Percentiles rank a stretch among this genome's conserved stretches.
Evolutionary conservation across 1,140 invertebrate species (phyloP).

Genomic region (Tribolium madens): DNA sequence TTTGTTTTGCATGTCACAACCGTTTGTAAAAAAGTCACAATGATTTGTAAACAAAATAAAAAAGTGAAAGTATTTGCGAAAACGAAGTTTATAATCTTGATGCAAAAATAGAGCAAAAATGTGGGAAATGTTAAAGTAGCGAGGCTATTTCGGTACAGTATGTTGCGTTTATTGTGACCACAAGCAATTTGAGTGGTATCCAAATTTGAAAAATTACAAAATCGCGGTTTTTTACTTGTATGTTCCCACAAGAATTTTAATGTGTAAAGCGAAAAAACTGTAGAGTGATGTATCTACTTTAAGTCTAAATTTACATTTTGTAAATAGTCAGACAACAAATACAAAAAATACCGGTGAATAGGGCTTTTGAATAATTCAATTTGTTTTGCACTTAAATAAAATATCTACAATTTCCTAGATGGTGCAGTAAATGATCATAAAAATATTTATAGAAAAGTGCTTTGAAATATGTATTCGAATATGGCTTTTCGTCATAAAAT

Average conservation of each 20-base stretch:
- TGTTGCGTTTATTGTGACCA: background rate
- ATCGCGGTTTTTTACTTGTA: background rate
- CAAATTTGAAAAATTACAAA: slow-evolving; percentile 19
- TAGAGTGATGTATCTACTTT: too few relatives aligned
- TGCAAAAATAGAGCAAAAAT: background rate
- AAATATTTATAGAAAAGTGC: too few relatives aligned
- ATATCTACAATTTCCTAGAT: too few relatives aligned
- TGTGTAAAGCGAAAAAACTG: background rate
- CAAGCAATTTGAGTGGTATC: background rate
- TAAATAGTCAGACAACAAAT: too few relatives aligned
- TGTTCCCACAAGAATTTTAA: background rate
- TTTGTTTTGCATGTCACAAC: background rate
- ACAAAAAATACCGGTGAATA: too few relatives aligned
- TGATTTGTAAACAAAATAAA: background rate
- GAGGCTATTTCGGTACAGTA: background rate
- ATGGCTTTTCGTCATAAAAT: too few relatives aligned
- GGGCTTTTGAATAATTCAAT: too few relatives aligned
- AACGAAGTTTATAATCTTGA: background rate
- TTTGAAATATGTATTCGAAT: too few relatives aligned
- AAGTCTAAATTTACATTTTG: too few relatives aligned
- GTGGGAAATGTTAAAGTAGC: background rate
- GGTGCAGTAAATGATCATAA: too few relatives aligned
- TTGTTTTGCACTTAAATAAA: too few relatives aligned
- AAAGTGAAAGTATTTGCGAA: background rate
- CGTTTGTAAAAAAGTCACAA: background rate